These are phyloP conservation scores for Radopholus similis DNA, from an alignment of 1,140 invertebrate genomes.

Conservation along the genomic window DNA sequence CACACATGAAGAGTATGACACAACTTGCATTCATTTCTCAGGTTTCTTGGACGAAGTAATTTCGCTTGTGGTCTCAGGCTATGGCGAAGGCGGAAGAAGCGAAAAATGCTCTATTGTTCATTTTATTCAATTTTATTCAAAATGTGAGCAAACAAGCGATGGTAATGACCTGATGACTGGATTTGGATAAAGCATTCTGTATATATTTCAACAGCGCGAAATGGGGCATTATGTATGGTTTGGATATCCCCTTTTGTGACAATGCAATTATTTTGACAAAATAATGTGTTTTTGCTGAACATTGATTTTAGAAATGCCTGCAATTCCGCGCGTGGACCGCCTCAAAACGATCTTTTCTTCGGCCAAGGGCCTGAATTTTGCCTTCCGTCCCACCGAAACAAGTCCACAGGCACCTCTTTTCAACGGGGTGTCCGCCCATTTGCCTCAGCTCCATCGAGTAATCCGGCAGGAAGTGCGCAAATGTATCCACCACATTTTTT, in stretches of 20 bases:
- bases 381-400: constrained; percentile 35
- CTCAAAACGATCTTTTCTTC: constrained; percentile 43
- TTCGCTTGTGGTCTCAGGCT: no score
- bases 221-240: no score
- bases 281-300: not conserved
- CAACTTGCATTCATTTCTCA: constrained; percentile 1
- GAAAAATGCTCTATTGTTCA: not conserved
- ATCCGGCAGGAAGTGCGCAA: constrained; percentile 7
- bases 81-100: not conserved
- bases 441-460: constrained; percentile 39
- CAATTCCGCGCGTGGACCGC: constrained; percentile 45
- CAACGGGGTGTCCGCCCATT: constrained; percentile 32
- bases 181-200: not conserved
- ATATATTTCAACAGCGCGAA: not conserved
- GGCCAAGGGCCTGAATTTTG: constrained; percentile 44
- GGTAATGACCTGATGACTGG: not conserved
- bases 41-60: constrained; percentile 30
- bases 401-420: constrained; percentile 32
- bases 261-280: not conserved
- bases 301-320: constrained; percentile 25
- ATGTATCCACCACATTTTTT: not conserved
- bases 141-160: no score
- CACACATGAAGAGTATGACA: no score
- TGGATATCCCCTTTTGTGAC: not conserved
- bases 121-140: not conserved